A percentile compares a stretch with the other conserved stretches of the same genome.
Conservation (phyloP, 2,888 invertebrate genomes). For the Hyposoter didymator region DNA sequence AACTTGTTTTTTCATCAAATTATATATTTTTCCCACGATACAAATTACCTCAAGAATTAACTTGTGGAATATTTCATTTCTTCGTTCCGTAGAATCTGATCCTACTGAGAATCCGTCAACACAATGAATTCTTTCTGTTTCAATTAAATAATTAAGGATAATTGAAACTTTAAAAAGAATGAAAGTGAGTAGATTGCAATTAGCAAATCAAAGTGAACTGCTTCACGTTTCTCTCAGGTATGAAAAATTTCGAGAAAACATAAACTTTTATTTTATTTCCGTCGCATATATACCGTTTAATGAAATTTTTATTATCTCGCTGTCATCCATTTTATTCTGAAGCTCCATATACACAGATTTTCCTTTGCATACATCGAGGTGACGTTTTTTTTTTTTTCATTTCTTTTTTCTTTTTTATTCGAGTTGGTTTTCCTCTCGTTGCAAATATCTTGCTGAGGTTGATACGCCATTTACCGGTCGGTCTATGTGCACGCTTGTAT, state of each 20-base stretch:
- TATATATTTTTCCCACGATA: neutral
- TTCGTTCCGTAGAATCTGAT: neutral
- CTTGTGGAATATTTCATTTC: neutral
- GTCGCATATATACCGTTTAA: neutral
- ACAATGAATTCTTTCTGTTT: neutral
- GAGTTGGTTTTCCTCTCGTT: constrained; percentile 19
- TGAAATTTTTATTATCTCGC: constrained; percentile 1
- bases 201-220: neutral
- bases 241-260: neutral
- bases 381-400: neutral
- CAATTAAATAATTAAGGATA: neutral
- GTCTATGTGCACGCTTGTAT: constrained; percentile 29
- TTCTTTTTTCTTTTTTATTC: constrained; percentile 10
- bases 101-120: neutral
- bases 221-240: neutral
- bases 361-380: constrained; percentile 17
- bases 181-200: neutral
- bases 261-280: neutral
- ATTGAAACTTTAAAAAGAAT: neutral
- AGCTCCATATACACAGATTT: neutral
- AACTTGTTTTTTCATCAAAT: neutral
- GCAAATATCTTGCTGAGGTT: constrained; percentile 36
- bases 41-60: neutral
- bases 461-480: constrained; percentile 29
- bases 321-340: neutral